Base-by-base conservation (phyloP, 2,113 vertebrate genomes). In the Platysternon megacephalum region DNA sequence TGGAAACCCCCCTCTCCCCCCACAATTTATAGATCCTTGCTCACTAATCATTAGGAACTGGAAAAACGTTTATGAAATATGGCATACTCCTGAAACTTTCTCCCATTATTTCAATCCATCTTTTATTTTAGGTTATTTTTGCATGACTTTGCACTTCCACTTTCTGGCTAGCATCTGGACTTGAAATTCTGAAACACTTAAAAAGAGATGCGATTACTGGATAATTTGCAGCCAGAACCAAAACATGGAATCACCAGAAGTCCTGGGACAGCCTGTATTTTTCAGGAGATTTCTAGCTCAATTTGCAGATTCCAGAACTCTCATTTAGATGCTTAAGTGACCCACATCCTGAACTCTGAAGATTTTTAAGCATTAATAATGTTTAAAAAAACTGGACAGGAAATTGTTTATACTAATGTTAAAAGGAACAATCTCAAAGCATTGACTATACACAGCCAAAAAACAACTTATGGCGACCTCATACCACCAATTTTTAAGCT, bases 351-450 rank as follows among this genome's bases (percentile, higher is more conserved):
- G 58, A 61, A 61, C 29, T 35, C 58, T 61, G 58, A 61, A 61
- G 29, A 53, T 61, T 61, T 35, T 61, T 32, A 61, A 61, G 28
- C 6, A 61, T 61, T 61, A 61, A 61, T 12, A 61, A 35, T 61
- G 29, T 61, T 61, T 61, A 76, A 88, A 91, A 89, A 93, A 79
- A 91, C 58, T 22, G 42, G 87, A 51, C 42, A 94, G 95, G 68
- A 80, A 9, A 22, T n/a, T n/a, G n/a, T n/a, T n/a, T n/a, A n/a
- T n/a, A n/a, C n/a, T n/a, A n/a, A n/a, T n/a, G n/a, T n/a, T n/a
- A n/a, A n/a, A n/a, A n/a, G n/a, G n/a, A n/a, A 44, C 5, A 26
- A 49, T 1, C 79, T 53, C 72, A 87, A 93, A 87, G 19, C 91
- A 82, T 8, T 51, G 4, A 55, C 48, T 92, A 86, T 92, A 89